These are phyloP conservation scores for Burhinus oedicnemus DNA, from an alignment of 2,113 vertebrate species.

Conservation along the genomic window DNA sequence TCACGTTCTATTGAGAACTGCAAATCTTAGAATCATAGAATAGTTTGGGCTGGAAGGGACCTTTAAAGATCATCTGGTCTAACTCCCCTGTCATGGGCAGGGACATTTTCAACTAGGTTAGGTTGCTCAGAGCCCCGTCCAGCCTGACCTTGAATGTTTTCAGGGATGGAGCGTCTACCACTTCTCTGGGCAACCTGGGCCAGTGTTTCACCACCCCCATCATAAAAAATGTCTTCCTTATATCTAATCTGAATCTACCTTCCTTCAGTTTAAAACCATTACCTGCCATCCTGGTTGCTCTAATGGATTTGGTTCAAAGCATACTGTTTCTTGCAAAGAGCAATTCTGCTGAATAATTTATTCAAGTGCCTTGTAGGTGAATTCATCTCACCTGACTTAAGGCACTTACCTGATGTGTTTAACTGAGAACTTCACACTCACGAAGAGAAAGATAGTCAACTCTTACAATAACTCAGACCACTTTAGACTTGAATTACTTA, in stretches of 20 bases:
- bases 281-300: not conserved
- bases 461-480: not conserved
- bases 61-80: not conserved
- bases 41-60: not conserved
- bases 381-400: not conserved
- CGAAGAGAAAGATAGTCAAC: not conserved
- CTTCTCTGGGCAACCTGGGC: not conserved
- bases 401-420: not conserved
- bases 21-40: not conserved
- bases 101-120: not conserved
- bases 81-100: fast-evolving
- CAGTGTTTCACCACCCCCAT: not conserved
- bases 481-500: not conserved
- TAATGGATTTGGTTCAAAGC: not conserved
- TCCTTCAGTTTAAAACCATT: not conserved
- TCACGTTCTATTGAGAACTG: not conserved
- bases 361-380: not conserved
- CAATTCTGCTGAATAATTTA: not conserved
- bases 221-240: not conserved
- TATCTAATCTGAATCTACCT: not conserved
- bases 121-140: not conserved
- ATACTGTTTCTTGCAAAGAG: not conserved
- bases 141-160: not conserved
- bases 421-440: not conserved
- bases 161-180: not conserved